Evolutionary conservation across 2,888 invertebrate species (phyloP), one percentile per base, ranked within the genome.

Genomic region (Glaucopsyche alexis): DNA sequence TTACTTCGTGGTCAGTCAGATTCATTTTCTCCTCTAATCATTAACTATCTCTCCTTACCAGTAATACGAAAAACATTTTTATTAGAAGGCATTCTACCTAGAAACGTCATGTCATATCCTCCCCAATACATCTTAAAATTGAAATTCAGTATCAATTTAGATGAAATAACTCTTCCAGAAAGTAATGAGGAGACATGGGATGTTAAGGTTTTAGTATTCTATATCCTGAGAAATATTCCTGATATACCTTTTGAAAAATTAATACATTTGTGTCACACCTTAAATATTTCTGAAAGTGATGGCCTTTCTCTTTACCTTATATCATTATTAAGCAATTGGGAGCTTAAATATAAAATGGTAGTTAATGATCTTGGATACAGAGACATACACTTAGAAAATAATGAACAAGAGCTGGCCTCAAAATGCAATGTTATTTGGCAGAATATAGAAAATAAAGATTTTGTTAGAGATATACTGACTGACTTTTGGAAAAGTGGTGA

Each of bases 401-500:
- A 88, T 74, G 85, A 86, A 77, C 83, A 78, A 64, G 78, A 83
- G 72, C 80, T 90, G 55, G 78, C 84, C 45, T 74, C 80, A n/a
- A 87, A 83, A 80, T 91, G 93, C 80, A 80, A 83, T 69, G 77
- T 83, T 50, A 81, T 93, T 77, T 90, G 92, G 88, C 87, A 91
- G 75, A 92, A 88, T 79, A 86, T 93, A 76, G 84, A 86, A 60
- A 85, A 85, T 73, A 92, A 87, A 82, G 86, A 87, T 65, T 88
- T 90, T 77, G 75, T 91, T 50, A 86, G 80, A 76, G 91, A 92
- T 74, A 82, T 92, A 74, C 82, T 93, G 50, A 87, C 81, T 55
- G 91, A 93, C 80, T 89, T 93, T 78, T 93, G 93, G 90, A 90
- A 87, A 81, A 91, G 88, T 77, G 93, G 93, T 19, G 93, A 93